phyloP scores from a whole-genome alignment of 2,113 vertebrate genomes.

The Synchiropus splendidus region DNA sequence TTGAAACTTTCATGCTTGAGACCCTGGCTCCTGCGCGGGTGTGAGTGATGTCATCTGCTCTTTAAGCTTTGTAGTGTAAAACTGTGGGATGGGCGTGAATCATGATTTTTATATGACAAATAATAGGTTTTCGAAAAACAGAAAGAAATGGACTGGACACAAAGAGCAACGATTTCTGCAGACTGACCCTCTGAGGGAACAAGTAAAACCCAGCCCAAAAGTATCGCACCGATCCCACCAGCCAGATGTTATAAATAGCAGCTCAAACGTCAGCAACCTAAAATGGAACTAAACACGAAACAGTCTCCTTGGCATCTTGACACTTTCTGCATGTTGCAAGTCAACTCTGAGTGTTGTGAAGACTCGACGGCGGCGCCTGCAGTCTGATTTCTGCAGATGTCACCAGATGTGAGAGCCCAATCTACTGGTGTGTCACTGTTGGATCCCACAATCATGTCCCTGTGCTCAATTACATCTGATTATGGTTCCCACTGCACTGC shows the following conservation, averaged over 20 bases:
- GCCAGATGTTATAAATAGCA: slow-evolving; percentile 1
- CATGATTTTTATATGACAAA: too few species aligned
- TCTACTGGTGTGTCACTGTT: slow-evolving; percentile 33
- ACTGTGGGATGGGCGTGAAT: too few species aligned
- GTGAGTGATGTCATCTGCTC: too few species aligned
- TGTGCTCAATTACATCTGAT: slow-evolving; percentile 38
- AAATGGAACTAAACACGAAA: background rate
- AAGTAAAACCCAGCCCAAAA: too few species aligned
- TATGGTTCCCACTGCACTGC: slow-evolving; percentile 33
- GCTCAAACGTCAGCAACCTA: background rate
- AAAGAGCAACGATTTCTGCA: too few species aligned
- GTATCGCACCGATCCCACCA: too few species aligned
- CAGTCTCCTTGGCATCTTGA: background rate
- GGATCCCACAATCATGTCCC: slow-evolving; percentile 29
- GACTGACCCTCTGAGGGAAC: too few species aligned
- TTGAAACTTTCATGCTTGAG: too few species aligned
- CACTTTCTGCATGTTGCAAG: background rate
- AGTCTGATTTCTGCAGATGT: slow-evolving; percentile 36
- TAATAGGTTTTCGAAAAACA: too few species aligned
- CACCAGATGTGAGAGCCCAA: slow-evolving; percentile 17
- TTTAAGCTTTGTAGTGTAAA: too few species aligned
- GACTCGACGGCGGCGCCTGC: slow-evolving; percentile 24
- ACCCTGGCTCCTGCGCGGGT: too few species aligned
- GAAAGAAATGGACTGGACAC: too few species aligned
- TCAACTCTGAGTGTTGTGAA: background rate